Base-by-base conservation (phyloP, 2,113 vertebrate genomes). In the Pimephales promelas region DNA sequence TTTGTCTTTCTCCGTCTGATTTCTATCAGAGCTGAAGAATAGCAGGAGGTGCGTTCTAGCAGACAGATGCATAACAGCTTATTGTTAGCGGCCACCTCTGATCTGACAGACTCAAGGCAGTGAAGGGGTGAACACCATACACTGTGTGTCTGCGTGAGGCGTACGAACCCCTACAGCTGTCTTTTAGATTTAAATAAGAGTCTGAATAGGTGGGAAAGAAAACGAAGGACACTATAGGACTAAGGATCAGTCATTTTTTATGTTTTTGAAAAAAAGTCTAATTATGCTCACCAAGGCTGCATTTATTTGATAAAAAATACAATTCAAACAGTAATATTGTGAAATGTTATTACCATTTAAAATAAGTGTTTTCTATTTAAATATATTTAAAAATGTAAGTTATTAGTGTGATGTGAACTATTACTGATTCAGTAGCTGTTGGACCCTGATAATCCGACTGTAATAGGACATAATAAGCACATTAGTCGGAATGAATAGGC, bases 31-130 rank as follows among this genome's bases (percentile, higher is more conserved):
- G 26, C 16, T 34, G 85, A 82, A 90, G 88, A 90, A 88, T 87
- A 78, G 87, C 75, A 79, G 84, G 2, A 36, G 84, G 78, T 5
- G 82, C 87, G 84, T 80, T 81, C 61, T 20, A 72, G 64, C 86
- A 90, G 90, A 92, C 91, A 91, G 84, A 89, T 87, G 87, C 88
- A 92, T 88, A 91, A 64, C 89, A 87, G 90, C 88, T 89, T 92
- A 90, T 92, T 91, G 91, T 92, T 88, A 84, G 13, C 68, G 45
- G 77, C 70, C 34, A 74, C 85, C 86, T 92, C 90, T 92, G 90
- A 92, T 92, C 89, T 90, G 57, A 78, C 86, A 74, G 85, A 89
- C 83, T 79, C 28, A 9, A 47, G 28, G 79, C 43, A 24, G 72
- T 84, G 76, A 84, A 28, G 22, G 71, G 71, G 16, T 24, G 16